phyloP scores from a whole-genome alignment of 1,140 invertebrate genomes.

The Matsumurasca onukii region DNA sequence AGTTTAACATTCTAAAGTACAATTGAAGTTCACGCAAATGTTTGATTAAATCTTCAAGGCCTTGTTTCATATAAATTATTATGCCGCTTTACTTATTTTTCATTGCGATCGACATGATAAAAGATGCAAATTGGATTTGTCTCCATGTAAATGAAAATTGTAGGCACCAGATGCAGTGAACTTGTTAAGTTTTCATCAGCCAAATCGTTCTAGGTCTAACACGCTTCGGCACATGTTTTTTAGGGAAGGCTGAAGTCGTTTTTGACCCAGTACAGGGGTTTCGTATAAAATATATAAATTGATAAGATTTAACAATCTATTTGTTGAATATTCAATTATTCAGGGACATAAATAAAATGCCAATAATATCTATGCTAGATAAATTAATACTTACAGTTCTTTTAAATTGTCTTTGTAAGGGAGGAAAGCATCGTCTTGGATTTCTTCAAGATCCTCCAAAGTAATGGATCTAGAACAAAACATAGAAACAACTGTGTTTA shows the following conservation, averaged over 20 bases:
- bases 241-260: not conserved
- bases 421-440: not conserved
- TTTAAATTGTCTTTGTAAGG: slow-evolving; percentile 10
- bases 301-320: not conserved
- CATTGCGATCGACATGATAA: not conserved
- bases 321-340: too few species aligned
- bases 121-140: not conserved
- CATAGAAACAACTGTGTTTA: too few species aligned
- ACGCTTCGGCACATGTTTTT: not conserved
- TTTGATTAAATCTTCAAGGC: too few species aligned
- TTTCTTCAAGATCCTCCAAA: not conserved
- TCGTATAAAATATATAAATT: not conserved
- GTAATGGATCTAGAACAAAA: not conserved
- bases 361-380: not conserved
- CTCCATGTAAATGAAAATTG: not conserved
- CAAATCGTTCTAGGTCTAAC: too few species aligned
- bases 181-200: not conserved
- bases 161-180: not conserved
- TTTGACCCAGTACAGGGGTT: not conserved
- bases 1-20: too few species aligned
- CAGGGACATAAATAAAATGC: not conserved
- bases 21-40: too few species aligned
- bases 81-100: too few species aligned
- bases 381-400: slow-evolving; percentile 11
- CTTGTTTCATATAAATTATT: too few species aligned